Evolutionary conservation across 2,113 vertebrate species (phyloP).

Genomic region (Gymnarchus niloticus): DNA sequence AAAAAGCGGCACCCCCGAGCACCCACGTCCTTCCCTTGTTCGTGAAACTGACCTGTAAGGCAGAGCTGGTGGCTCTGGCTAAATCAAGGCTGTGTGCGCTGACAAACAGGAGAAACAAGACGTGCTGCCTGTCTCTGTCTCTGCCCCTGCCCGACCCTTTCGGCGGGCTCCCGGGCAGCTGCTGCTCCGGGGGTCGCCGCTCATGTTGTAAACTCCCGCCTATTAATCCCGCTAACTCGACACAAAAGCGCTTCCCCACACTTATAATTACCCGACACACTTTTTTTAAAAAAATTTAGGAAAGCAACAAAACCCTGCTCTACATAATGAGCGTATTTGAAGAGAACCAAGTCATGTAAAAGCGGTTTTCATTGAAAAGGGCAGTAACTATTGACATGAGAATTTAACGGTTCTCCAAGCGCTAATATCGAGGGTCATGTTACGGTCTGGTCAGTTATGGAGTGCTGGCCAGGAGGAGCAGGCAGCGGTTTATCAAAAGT

Average conservation of each 20-base stretch:
- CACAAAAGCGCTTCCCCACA: neutral
- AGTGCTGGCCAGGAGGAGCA: slow-evolving; percentile 29
- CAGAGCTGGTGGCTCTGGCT: slow-evolving; percentile 30
- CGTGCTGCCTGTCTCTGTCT: slow-evolving; percentile 45
- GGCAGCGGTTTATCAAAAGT: slow-evolving; percentile 68
- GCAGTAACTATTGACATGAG: no score
- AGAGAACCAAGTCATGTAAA: no score
- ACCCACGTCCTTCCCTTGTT: neutral
- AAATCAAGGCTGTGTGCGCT: slow-evolving; percentile 37
- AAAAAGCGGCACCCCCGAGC: neutral
- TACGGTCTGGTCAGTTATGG: slow-evolving; percentile 33
- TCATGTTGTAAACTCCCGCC: slow-evolving; percentile 16
- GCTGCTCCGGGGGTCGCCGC: slow-evolving; percentile 11
- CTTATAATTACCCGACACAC: neutral
- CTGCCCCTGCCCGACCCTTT: slow-evolving; percentile 62
- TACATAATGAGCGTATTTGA: neutral
- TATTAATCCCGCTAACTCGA: neutral
- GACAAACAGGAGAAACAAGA: slow-evolving; percentile 39
- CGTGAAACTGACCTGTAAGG: neutral
- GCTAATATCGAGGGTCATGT: neutral
- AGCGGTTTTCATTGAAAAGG: no score
- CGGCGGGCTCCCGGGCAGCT: slow-evolving; percentile 20
- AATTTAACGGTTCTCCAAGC: no score
- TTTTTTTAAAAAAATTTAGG: neutral
- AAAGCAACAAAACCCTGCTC: neutral